Base-by-base conservation (phyloP, 2,888 invertebrate species). In the Stenolophus ochropezus region DNA sequence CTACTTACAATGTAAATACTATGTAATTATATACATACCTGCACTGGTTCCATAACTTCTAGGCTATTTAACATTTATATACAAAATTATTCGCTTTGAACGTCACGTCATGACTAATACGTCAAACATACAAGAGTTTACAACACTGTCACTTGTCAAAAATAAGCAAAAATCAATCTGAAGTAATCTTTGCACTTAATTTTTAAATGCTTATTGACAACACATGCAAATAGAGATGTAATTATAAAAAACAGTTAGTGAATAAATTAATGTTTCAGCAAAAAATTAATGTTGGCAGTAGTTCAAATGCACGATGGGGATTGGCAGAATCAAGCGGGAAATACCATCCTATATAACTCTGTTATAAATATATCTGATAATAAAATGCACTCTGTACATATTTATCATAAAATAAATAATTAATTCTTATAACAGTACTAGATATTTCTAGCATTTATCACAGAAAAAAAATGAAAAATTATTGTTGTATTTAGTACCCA, bases 101-200 rank as follows among this genome's bases (percentile, higher is more conserved):
- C 65, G 81, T 81, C 81, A 81, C 81, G 81, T 81, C 81, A 81
- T 81, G 74, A 75, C 81, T 81, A 51, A 78, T 74, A 81, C 81
- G 75, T 81, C 81, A 81, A 81, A 56, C 27, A 25, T 75, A 73
- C 73, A 73, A 73, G 21, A 69, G 18, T 61, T 61, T 61, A 61
- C 25, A 33, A 69, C 33, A 61, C 25, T 61, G 61, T 23, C 56
- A 61, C 27, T 69, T 69, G 27, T 69, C 33, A 33, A 33, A n/a
- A 69, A 27, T 33, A 16, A 16, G 16, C 33, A 14, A 27, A 23
- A 61, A 61, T 23, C 23, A n/a, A 20, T 65, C 65, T 65, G 25
- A 61, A n/a, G 4, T 6, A 27, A 11, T 2, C 8, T 16, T 42
- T 69, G 8, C 16, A 18, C 18, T 18, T 33, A 14, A 69, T 18